Percentiles rank a stretch among this genome's conserved stretches.
Evolutionary conservation across 2,888 invertebrate species (phyloP).

Genomic region (Parelbella ahira): DNA sequence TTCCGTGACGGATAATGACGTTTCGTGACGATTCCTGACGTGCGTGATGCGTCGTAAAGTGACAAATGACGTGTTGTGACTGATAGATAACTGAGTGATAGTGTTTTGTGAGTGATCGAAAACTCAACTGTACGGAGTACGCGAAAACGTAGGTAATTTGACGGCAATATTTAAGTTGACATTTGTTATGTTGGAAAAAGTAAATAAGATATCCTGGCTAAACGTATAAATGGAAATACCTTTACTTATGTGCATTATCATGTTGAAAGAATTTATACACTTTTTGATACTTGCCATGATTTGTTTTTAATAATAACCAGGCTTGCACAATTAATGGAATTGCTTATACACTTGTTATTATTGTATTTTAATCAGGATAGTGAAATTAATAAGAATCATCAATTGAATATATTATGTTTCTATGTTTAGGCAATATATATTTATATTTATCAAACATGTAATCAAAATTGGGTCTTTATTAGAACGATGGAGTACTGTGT

Average conservation of each 20-base stretch:
- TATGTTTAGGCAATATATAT: slow-evolving; percentile 1
- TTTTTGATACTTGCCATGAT: slow-evolving; percentile 28
- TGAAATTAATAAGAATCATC: no score
- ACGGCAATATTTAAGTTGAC: slow-evolving; percentile 6
- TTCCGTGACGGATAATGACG: no score
- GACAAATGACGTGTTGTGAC: no score
- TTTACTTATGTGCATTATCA: no score
- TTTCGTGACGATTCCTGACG: no score
- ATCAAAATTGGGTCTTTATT: not conserved
- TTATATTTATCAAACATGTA: not conserved
- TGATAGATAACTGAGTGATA: slow-evolving; percentile 17
- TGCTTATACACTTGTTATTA: slow-evolving; percentile 24
- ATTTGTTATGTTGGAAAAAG: not conserved
- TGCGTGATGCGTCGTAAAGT: no score
- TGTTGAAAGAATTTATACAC: no score
- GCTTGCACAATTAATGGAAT: slow-evolving; percentile 22
- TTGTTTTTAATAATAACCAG: not conserved
- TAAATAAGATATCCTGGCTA: no score
- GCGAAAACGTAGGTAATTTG: no score
- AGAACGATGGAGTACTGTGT: slow-evolving; percentile 18
- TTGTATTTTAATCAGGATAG: not conserved
- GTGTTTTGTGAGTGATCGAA: not conserved
- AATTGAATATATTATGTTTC: no score
- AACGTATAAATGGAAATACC: no score
- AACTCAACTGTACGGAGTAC: no score